Evolutionary conservation across 2,113 vertebrate genomes (phyloP).

Genomic region (Vidua chalybeata): DNA sequence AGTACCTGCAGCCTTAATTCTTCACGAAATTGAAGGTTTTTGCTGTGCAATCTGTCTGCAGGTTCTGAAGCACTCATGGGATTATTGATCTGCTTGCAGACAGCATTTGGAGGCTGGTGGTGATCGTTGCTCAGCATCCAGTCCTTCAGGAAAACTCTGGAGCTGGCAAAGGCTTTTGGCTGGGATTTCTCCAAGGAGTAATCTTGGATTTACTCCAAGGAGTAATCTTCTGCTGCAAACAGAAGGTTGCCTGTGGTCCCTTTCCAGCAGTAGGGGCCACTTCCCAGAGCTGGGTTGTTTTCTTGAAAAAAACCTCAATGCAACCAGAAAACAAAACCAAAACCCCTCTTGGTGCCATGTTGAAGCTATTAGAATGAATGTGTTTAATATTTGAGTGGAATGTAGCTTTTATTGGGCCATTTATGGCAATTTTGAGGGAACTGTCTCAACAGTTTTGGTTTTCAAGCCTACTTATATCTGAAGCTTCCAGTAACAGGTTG

Average conservation of each 20-base stretch:
- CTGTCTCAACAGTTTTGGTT: not conserved
- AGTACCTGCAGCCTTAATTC: not conserved
- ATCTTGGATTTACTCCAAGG: not conserved
- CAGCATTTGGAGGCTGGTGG: not conserved
- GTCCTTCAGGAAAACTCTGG: not conserved
- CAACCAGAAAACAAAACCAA: not conserved
- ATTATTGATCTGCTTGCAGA: not conserved
- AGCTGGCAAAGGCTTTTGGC: not conserved
- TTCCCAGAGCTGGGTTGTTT: not conserved
- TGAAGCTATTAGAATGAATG: not conserved
- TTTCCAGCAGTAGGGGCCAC: not conserved
- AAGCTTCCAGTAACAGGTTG: rapidly evolving
- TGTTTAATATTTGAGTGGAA: not conserved
- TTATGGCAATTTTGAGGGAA: not conserved
- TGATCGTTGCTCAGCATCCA: not conserved
- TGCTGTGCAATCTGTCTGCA: not conserved
- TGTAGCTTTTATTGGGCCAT: not conserved
- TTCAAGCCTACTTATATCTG: not conserved
- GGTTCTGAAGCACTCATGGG: not conserved
- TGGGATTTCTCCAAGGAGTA: not conserved
- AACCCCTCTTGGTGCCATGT: not conserved
- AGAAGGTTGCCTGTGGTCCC: not conserved
- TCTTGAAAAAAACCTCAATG: not conserved
- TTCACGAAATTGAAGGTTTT: not conserved
- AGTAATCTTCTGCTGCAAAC: not conserved